Evolutionary conservation across 2,797 vertebrate species (phyloP), one percentile per base, ranked within the genome.

Genomic region (Mycteria americana): DNA sequence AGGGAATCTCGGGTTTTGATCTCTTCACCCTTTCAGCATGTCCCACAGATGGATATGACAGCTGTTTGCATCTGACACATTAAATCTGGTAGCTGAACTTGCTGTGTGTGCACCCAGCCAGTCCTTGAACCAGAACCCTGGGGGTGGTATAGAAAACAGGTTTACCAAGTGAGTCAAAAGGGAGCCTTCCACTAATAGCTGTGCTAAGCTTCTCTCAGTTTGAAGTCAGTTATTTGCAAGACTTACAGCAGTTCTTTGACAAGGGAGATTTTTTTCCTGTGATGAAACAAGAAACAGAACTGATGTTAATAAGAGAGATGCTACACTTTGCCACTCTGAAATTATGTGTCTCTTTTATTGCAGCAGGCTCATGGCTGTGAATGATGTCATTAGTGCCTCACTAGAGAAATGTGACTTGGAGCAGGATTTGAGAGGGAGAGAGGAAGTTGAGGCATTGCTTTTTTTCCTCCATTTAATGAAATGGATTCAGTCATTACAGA

Each of bases 81-180:
- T 96, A 97, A 92, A 96, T 95, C 88, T 93, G 83, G 91, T 95
- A 94, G 88, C 75, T 91, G 93, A 95, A 95, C 95, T 95, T 98
- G 84, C 86, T 95, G 54, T 94, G 85, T 50, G 85, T 93, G 48
- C 57, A 67, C 75, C 92, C 85, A 91, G 70, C 62, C 82, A 94
- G 96, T 73, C 92, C 96, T 94, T 94, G 82, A 96, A 97, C 78
- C 93, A 95, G 92, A 96, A 85, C 72, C 89, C 94, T 89, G 93
- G 63, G 93, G 77, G 39, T 31, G 48, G 48, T 90, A 86, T 37
- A 88, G 95, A 93, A 92, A 95, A 67, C 88, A 94, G 87, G 88
- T 96, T 97, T 94, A 97, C 85, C 89, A 90, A 95, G 77, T 74
- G 25, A 92, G 78, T 92, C 93, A 89, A 91, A 97, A 79, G 92